phyloP scores from a whole-genome alignment of 2,113 vertebrate genomes.

The Protobothrops flavoviridis region DNA sequence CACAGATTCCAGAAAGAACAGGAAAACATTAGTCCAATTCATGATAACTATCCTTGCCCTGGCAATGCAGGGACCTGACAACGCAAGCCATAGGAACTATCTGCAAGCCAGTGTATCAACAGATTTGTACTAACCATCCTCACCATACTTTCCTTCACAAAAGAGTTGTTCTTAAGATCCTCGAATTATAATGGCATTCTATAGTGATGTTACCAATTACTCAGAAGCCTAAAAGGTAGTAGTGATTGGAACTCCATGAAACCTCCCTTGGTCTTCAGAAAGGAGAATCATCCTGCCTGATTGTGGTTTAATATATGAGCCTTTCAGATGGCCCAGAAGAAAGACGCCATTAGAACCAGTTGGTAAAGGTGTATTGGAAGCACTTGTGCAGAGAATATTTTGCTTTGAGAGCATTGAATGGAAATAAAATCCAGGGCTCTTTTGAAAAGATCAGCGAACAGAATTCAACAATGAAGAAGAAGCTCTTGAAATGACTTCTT shows the following conservation, averaged over 20 bases:
- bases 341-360: neutral
- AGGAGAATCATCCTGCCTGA: neutral
- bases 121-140: constrained; percentile 24
- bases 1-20: constrained; percentile 42
- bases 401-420: neutral
- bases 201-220: neutral
- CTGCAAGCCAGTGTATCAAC: constrained; percentile 34
- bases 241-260: neutral
- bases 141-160: constrained; percentile 27
- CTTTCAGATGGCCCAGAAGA: neutral
- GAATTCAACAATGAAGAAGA: neutral
- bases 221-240: neutral
- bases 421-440: neutral
- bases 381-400: neutral
- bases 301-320: neutral
- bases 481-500: neutral
- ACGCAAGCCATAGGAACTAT: constrained; percentile 36
- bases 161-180: constrained; percentile 10
- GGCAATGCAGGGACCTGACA: constrained; percentile 50
- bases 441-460: neutral
- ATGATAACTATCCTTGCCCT: constrained; percentile 46
- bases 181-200: neutral
- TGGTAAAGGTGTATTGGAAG: neutral
- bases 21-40: constrained; percentile 51
- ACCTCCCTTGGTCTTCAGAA: neutral